Base-by-base conservation (phyloP, 2,888 invertebrate species). In the Creontiades dilutus region DNA sequence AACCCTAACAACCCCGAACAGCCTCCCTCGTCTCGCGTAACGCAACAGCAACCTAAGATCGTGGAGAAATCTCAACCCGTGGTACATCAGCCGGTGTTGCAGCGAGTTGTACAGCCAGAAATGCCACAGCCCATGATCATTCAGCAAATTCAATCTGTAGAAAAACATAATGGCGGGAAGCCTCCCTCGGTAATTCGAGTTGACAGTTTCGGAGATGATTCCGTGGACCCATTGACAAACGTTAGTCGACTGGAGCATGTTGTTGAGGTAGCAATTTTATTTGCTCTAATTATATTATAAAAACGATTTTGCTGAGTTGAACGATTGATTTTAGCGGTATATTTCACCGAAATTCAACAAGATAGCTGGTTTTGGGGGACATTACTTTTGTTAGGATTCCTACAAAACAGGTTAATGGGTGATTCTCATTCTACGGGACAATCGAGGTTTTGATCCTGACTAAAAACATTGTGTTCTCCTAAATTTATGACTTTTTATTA, bases 1-100 rank as follows among this genome's bases (percentile, higher is more conserved):
- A 92, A 93, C 90, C 92, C 93, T 7, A 93, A 93, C 87, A 92
- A 93, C 92, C 91, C 92, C 5, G 92, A 57, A 16, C 68, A 5
- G 9, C 23, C 23, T 61, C 57, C 27, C 28, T n/a, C 52, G 48
- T 12, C 46, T 5, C 80, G 46, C 3, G 46, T 19, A 0, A 16
- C 80, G 4, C 46, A 37, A 19, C 13, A 16, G 0, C 16, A 37
- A 19, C 46, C 46, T 37, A 84, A 86, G 27, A 55, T 81, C 5
- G 47, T 76, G 0, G 81, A 61, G 46, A 86, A 92, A 91, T 81
- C 89, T 11, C 78, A 52, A n/a, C 80, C 81, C 0, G 52, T 82
- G 14, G 16, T 82, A 16, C 52, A 47, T 0, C 68, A 68, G 68
- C 68, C 19, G 0, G 68, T 68, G 11, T 23, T 68, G 0, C 68